Evolutionary conservation across 2,888 invertebrate species (phyloP), one percentile per base, ranked within the genome.

Genomic region (Chrysomela aeneicollis): DNA sequence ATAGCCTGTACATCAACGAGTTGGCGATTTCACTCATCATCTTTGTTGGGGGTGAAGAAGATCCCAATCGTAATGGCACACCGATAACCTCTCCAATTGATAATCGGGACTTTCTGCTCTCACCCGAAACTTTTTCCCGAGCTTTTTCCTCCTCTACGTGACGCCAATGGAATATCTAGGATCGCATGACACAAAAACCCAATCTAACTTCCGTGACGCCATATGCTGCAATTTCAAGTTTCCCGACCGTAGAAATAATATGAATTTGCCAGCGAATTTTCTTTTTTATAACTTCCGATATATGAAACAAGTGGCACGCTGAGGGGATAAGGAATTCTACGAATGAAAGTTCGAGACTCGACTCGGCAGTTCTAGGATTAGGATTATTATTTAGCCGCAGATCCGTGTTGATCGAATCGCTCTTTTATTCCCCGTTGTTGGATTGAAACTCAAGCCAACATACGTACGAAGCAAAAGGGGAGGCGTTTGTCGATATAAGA

Each of bases 151-250:
- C n/a, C n/a, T n/a, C n/a, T n/a, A 15, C 12, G 42, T 42, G 42
- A 42, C 42, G 42, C 15, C 42, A 42, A 53, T 35, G 55, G 35
- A 55, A 55, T 15, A 21, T 21, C 32, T 46, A 70, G 69, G n/a
- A 42, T 15, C 42, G 72, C 71, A 63, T 74, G 75, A 76, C 76
- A 76, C 74, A 78, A 75, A 78, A 78, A 78, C 75, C 74, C 76
- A 78, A 78, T 78, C 77, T 76, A 78, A 78, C 73, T 78, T 77
- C 71, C 70, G 64, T 64, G 75, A 72, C 74, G 71, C 77, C 78
- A 78, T 76, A 78, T 78, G 78, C 74, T 74, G 76, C 77, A 75
- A 77, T 77, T 75, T 72, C 73, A 72, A 76, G 70, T 75, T 76
- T 69, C 68, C 71, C 68, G 67, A 68, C 72, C 71, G 73, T 72